Base-by-base conservation (phyloP, 2,888 invertebrate species). In the Cryptus viduatorius region DNA sequence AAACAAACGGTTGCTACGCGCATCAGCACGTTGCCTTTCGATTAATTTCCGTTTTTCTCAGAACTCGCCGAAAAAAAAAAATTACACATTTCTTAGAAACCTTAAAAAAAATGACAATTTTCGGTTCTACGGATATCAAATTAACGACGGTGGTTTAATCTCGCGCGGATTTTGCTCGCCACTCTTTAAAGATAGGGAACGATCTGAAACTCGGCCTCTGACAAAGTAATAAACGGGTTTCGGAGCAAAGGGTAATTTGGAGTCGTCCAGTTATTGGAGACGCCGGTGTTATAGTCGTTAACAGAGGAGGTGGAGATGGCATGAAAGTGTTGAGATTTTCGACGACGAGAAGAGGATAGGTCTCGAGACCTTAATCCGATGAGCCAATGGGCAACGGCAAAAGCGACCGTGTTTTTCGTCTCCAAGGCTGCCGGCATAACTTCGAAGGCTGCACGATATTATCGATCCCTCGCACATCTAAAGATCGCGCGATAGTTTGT, bases 121-220 rank as follows among this genome's bases (percentile, higher is more conserved):
- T 37, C 50, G 69, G 31, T 3, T n/a, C 31, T 37, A 53, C 31
- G 53, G 37, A 50, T 50, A 53, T 69, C 16, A 50, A 29, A 71
- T 71, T 71, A 71, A 53, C 71, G 53, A 71, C 71, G 71, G 71
- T 71, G n/a, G 71, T 71, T 71, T 29, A 68, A 68, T 68, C 42
- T 42, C 50, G 0, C 50, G 50, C 50, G 50, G 16, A 50, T 50
- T 50, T n/a, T 16, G 4, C n/a, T 14, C n/a, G n/a, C 14, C 50
- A 50, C 50, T 50, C 50, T 4, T 12, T 5, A 8, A 37, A 37
- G 37, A 37, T 37, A 37, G 37, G 8, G 37, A 8, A 1, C 7
- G 37, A 37, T n/a, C 50, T 50, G n/a, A 4, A 16, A 50, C n/a
- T 50, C 12, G 50, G 50, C 1, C 50, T 7, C 56, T 31, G 71